A percentile compares a stretch with the other conserved stretches of the same genome.
Evolutionary conservation across 2,113 vertebrate genomes (phyloP).

Genomic region (Nycticebus coucang): DNA sequence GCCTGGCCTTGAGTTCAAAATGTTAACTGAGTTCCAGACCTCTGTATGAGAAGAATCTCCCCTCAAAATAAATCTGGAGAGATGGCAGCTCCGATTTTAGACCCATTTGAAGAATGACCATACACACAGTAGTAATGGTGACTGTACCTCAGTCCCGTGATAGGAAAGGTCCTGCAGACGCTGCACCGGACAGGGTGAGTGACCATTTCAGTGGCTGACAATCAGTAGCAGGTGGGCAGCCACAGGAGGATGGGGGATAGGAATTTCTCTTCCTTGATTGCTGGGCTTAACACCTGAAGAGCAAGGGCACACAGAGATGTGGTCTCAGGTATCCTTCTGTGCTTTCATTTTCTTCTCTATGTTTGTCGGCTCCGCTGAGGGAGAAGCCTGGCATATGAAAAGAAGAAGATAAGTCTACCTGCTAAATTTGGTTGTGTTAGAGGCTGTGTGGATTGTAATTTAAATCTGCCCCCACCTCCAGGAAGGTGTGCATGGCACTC

Average conservation of each 20-base stretch:
- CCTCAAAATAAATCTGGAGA: neutral
- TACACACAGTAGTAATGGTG: neutral
- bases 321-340: neutral
- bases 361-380: conserved; percentile 21
- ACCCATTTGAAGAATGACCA: neutral
- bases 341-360: neutral
- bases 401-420: neutral
- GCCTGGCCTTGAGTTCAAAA: neutral
- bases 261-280: conserved; percentile 85
- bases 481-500: conserved; percentile 62
- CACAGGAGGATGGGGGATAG: conserved; percentile 87
- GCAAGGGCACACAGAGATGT: neutral
- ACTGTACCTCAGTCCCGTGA: conserved; percentile 88
- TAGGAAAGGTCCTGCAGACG: conserved; percentile 87
- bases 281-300: conserved; percentile 81
- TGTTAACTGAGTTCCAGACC: neutral
- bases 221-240: conserved; percentile 87
- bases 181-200: conserved; percentile 86
- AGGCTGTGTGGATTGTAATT: neutral
- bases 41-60: neutral
- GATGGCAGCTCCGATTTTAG: neutral
- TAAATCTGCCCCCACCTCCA: conserved; percentile 35
- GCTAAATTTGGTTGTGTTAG: neutral
- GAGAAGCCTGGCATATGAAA: neutral
- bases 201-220: conserved; percentile 84